Conservation (phyloP, 2,797 vertebrate species). For the Acipenser ruthenus region DNA sequence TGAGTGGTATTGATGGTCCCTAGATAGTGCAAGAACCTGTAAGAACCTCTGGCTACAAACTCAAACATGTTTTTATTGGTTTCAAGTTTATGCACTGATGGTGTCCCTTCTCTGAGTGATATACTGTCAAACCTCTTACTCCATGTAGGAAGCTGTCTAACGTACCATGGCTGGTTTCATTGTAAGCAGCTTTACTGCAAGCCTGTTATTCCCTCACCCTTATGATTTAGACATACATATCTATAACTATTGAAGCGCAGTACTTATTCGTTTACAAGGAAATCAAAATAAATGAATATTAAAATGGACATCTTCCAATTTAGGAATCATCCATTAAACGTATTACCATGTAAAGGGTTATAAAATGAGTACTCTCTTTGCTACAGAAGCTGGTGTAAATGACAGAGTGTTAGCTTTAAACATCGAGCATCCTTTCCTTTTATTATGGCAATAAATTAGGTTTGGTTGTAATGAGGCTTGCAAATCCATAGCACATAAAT, state of each 20-base stretch:
- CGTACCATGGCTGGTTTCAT: background rate
- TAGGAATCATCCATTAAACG: slow-evolving; percentile 34
- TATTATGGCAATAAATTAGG: slow-evolving; percentile 7
- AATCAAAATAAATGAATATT: slow-evolving; percentile 44
- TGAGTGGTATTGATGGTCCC: no score
- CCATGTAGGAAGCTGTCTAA: no score
- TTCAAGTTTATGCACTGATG: no score
- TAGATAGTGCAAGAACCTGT: no score
- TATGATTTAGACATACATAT: slow-evolving; percentile 41
- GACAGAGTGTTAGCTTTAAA: slow-evolving; percentile 1
- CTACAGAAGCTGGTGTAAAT: slow-evolving; percentile 6
- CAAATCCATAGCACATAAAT: slow-evolving; percentile 9
- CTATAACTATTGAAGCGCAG: slow-evolving; percentile 43
- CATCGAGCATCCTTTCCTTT: slow-evolving; percentile 4
- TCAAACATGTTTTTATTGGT: no score
- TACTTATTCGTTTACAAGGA: slow-evolving; percentile 44
- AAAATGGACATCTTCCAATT: slow-evolving; percentile 30
- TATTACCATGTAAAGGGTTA: slow-evolving; percentile 24
- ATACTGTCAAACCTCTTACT: no score
- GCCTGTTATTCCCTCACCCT: slow-evolving; percentile 20
- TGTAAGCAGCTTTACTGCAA: background rate
- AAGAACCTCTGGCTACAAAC: no score
- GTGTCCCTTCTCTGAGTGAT: no score
- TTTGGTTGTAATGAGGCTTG: slow-evolving; percentile 7
- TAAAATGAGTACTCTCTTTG: background rate